Evolutionary conservation across 2,113 vertebrate species (phyloP), one percentile per base, ranked within the genome.

Genomic region (Laterallus jamaicensis): DNA sequence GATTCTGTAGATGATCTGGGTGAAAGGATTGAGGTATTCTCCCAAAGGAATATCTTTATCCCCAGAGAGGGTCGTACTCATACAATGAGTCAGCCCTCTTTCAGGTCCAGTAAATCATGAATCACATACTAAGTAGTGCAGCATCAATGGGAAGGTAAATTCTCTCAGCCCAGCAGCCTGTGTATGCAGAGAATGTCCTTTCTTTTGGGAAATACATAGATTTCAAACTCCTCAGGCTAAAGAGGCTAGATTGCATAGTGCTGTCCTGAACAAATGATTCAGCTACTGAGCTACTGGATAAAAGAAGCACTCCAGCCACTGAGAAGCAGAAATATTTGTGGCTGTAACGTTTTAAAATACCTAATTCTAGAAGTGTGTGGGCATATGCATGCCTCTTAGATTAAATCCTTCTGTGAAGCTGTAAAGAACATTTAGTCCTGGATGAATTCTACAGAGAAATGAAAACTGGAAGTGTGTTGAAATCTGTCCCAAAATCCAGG

Each of bases 191-290:
- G 7, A 39, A 29, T 56, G 9, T 47, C 37, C 37, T 75, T 93
- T 66, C 40, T 67, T 31, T 0, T 1, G 26, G n/a, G 10, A 70
- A 83, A 55, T 49, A 16, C 0, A 28, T 2, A 4, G 35, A 26
- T 80, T 83, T 86, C 71, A 54, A 2, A 32, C 20, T 73, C 11
- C 44, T 77, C 13, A 39, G 49, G 29, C 47, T 90, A 58, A 69
- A 50, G 54, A 68, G 11, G 25, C 5, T 83, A 11, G 15, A 31
- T 8, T 58, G 35, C 7, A 2, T 12, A 44, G 26, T 60, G 21
- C 29, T 82, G 90, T 82, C 49, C 50, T 54, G 59, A 76, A 58
- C 32, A 74, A 70, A 20, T 32, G 18, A 19, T 49, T 56, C 73
- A 73, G 29, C 32, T 39, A 39, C 18, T 58, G 22, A 56, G 49